Conservation (phyloP, 1,140 invertebrate species). For the Drosophila funebris region DNA sequence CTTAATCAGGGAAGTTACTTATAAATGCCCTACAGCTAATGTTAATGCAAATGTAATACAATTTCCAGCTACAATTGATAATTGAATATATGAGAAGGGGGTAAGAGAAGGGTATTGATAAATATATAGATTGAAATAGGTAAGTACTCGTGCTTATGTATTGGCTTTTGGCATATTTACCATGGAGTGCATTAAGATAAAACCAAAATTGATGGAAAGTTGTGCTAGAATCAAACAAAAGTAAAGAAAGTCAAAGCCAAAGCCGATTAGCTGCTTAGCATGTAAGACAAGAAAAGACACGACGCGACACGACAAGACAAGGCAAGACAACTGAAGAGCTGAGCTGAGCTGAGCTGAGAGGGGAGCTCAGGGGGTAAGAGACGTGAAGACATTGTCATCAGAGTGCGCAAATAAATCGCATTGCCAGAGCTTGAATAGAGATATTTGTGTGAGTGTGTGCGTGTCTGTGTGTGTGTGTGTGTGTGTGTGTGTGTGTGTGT, state of each 20-base stretch:
- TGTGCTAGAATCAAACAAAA: constrained; percentile 10
- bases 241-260: constrained; percentile 30
- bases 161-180: constrained; percentile 12
- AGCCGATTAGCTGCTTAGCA: constrained; percentile 64
- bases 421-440: constrained; percentile 48
- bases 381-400: constrained; percentile 30
- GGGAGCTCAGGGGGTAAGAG: neutral
- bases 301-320: constrained; percentile 9
- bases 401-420: constrained; percentile 59
- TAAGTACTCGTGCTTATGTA: neutral
- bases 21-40: neutral
- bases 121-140: neutral
- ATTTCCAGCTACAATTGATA: neutral
- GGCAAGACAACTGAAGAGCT: constrained; percentile 2
- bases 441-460: neutral
- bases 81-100: too few species aligned
- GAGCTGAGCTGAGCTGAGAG: neutral
- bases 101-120: too few species aligned
- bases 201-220: constrained; percentile 15
- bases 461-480: neutral
- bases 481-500: constrained; percentile 8
- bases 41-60: neutral
- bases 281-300: constrained; percentile 49
- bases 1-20: neutral
- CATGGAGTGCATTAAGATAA: constrained; percentile 33